Evolutionary conservation across 92 coral and sea anemone genomes (phyloP).

Genomic region (Parazoanthus swiftii): DNA sequence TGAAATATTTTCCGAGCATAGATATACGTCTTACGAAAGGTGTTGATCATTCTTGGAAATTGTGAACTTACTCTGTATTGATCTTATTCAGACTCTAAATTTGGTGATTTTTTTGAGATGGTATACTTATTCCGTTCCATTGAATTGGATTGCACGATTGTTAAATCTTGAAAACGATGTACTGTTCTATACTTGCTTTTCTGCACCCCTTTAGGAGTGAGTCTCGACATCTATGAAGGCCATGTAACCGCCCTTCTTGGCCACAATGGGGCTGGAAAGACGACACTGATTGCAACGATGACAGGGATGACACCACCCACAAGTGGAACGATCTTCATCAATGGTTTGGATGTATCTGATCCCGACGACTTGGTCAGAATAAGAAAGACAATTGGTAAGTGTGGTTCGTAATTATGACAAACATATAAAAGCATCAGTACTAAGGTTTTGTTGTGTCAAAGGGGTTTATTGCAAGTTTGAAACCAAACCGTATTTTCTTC

Average conservation of each 20-base stretch:
- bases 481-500: background rate
- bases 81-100: background rate
- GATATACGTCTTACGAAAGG: background rate
- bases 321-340: slow-evolving; percentile 71
- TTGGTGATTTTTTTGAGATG: background rate
- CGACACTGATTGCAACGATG: slow-evolving; percentile 80
- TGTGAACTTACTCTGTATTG: background rate
- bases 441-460: background rate
- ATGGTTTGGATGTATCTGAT: slow-evolving; percentile 77
- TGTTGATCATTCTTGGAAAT: background rate
- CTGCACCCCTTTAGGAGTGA: slow-evolving; percentile 54
- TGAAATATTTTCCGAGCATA: background rate
- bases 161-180: background rate
- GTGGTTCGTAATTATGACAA: background rate
- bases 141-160: background rate
- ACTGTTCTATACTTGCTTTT: background rate
- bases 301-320: slow-evolving; percentile 82
- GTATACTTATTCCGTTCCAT: background rate
- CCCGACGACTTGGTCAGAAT: slow-evolving; percentile 63
- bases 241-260: slow-evolving; percentile 92
- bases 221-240: slow-evolving; percentile 90
- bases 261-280: slow-evolving; percentile 95
- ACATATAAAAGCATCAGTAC: background rate
- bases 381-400: slow-evolving; percentile 70
- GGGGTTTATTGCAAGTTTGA: background rate